These are phyloP conservation scores for Furcifer pardalis DNA, from an alignment of 2,797 vertebrate genomes.

Conservation along the genomic window DNA sequence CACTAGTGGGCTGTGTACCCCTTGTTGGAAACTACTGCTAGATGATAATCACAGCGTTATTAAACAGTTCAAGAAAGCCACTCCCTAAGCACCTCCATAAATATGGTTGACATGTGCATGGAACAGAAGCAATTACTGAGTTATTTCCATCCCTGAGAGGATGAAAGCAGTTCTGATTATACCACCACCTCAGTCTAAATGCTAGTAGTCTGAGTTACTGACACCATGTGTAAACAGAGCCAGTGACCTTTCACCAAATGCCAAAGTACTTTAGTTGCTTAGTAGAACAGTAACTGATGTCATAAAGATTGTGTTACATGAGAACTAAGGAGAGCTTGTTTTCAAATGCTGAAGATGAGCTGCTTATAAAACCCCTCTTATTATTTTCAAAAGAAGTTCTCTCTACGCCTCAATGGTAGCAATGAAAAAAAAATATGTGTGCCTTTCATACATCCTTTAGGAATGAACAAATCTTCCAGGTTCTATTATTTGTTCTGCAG, in stretches of 20 bases:
- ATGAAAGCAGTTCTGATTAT: slow-evolving; percentile 24
- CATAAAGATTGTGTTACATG: accelerated
- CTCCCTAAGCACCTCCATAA: neutral
- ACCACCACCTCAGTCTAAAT: slow-evolving; percentile 50
- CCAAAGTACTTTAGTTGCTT: slow-evolving; percentile 61
- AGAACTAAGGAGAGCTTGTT: accelerated
- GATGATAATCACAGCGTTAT: neutral
- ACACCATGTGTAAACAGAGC: slow-evolving; percentile 53
- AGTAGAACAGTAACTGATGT: neutral
- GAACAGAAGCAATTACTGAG: neutral
- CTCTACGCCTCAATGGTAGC: neutral
- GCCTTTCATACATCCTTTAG: neutral
- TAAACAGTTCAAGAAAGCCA: neutral
- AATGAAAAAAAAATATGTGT: neutral
- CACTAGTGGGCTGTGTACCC: too few species aligned
- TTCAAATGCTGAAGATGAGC: accelerated
- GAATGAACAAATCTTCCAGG: neutral
- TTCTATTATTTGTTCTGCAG: neutral
- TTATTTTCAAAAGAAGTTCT: neutral
- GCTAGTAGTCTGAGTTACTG: slow-evolving; percentile 44
- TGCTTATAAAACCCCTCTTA: neutral
- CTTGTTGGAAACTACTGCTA: too few species aligned
- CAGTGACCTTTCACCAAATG: slow-evolving; percentile 74
- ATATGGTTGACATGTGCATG: neutral
- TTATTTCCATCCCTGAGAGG: neutral